Conservation (phyloP, 2,888 invertebrate species). For the Drosophila hamatofila region DNA sequence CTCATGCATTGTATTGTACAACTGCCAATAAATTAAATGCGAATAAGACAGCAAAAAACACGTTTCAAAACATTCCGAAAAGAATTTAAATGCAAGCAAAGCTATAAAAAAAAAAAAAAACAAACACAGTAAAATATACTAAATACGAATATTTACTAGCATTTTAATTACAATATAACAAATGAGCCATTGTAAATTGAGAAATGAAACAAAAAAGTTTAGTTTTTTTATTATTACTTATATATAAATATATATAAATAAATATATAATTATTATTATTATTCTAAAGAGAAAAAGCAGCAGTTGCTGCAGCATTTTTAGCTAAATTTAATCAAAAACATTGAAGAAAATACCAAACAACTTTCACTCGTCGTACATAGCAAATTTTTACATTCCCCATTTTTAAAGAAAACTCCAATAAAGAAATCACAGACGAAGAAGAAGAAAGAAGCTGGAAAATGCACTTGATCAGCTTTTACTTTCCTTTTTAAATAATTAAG, state of each 20-base stretch:
- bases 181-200: constrained; percentile 42
- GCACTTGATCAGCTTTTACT: neutral
- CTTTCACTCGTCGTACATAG: constrained; percentile 50
- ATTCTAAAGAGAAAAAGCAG: constrained; percentile 20
- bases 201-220: neutral
- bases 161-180: constrained; percentile 60
- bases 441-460: neutral
- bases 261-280: constrained; percentile 14
- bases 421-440: constrained; percentile 4
- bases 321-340: constrained; percentile 61
- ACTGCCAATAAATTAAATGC: constrained; percentile 60
- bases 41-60: constrained; percentile 21
- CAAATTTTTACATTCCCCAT: constrained; percentile 52
- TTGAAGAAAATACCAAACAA: constrained; percentile 10
- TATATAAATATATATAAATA: neutral
- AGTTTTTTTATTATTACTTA: neutral
- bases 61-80: constrained; percentile 63
- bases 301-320: constrained; percentile 47
- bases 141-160: constrained; percentile 65
- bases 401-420: constrained; percentile 57
- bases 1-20: constrained; percentile 59
- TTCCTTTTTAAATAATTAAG: neutral
- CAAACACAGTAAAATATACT: constrained; percentile 9
- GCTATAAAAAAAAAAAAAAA: constrained; percentile 35
- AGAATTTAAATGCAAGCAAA: constrained; percentile 63